Base-by-base conservation (phyloP, 2,797 vertebrate species). In the Erithacus rubecula region DNA sequence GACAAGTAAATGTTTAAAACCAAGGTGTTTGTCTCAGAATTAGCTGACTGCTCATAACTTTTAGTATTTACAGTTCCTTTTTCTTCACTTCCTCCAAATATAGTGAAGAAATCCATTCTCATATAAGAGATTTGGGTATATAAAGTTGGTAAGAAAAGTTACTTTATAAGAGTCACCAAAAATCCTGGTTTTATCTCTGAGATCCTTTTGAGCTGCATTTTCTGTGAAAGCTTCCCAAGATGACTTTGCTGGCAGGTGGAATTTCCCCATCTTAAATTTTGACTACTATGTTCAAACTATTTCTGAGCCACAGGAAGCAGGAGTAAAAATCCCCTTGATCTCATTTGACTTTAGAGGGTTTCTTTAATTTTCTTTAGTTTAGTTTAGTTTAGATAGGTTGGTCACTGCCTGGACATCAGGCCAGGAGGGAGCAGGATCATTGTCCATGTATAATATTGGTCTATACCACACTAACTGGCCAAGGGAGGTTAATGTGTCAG, bases 351-450 rank as follows among this genome's bases (percentile, higher is more conserved):
- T 63, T 8, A 12, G 15, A 3, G 12, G 2, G 1, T 4, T 49
- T 53, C n/a, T 41, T 47, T 27, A 5, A 30, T 53, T 65, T 84
- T 32, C 65, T 70, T 72, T 52, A 27, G 9, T 36, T 81, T 32
- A n/a, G n/a, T n/a, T n/a, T n/a, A n/a, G n/a, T n/a, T n/a, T n/a
- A 8, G 55, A 3, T n/a, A 41, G 6, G 58, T 51, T 26, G 46
- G 49, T 59, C 6, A 1, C 64, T 83, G 23, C 37, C n/a, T 43
- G 43, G 15, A 39, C 34, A 8, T 47, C 12, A 52, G 24, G 19
- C 7, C 3, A 15, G 0, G 2, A 0, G 2, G 15, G 47, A 58
- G 51, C 15, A 18, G 39, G 17, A 7, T 29, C 3, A 21, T 16
- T 34, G 11, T 18, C 27, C 8, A 0, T 16, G 1, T 11, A 1